Percentiles rank a stretch among this genome's conserved stretches.
Evolutionary conservation across 1,140 invertebrate species (phyloP).

Genomic region (Zaprionus vittiger): DNA sequence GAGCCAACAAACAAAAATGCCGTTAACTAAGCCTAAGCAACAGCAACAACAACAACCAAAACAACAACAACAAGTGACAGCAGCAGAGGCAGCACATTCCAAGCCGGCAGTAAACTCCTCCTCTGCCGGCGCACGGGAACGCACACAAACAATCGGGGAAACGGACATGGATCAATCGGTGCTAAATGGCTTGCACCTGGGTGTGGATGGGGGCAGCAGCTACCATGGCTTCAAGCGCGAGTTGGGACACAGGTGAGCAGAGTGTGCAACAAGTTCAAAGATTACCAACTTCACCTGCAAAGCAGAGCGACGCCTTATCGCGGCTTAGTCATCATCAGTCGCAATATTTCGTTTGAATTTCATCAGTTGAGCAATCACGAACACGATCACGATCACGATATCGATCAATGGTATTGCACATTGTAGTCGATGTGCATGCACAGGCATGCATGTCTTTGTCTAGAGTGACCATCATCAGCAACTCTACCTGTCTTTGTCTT

Average conservation of each 20-base stretch:
- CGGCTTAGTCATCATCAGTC: conserved; percentile 19
- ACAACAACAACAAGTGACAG: conserved; percentile 41
- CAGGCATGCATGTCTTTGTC: not conserved
- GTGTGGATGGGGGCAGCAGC: conserved; percentile 31
- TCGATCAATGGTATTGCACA: not conserved
- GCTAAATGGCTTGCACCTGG: conserved; percentile 63
- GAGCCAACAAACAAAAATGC: conserved; percentile 47
- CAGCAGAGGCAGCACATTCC: conserved; percentile 34
- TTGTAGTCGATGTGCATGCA: not conserved
- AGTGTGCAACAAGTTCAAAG: not conserved
- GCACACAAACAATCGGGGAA: conserved; percentile 71
- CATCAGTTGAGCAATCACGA: not conserved
- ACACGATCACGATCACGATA: not conserved
- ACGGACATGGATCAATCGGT: conserved; percentile 77
- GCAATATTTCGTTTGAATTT: not conserved
- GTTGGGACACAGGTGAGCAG: conserved; percentile 75
- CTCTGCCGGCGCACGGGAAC: conserved; percentile 29
- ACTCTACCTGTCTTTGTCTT: conserved; percentile 1
- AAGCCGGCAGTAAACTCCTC: conserved; percentile 6
- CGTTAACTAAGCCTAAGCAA: conserved; percentile 45
- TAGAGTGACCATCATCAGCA: not conserved
- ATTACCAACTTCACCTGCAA: not conserved
- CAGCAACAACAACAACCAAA: conserved; percentile 29
- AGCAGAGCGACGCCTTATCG: conserved; percentile 17
- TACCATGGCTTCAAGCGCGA: conserved; percentile 77